Evolutionary conservation across 2,888 invertebrate genomes (phyloP), one percentile per base, ranked within the genome.

Genomic region (Zhengitettix transpicula): DNA sequence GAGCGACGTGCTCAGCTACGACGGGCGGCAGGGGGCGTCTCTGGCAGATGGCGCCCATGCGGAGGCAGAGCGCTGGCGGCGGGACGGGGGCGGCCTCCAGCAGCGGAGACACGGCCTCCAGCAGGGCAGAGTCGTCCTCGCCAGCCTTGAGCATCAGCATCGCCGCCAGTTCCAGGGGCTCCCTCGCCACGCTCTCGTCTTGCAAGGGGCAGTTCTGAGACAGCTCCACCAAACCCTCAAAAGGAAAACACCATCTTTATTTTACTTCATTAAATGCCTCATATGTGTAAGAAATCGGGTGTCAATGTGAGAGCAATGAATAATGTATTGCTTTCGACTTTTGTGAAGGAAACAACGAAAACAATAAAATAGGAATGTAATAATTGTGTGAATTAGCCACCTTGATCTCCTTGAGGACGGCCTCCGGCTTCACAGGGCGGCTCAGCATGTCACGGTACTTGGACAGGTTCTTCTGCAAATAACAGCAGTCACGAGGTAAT

Each of bases 371-470:
- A 28, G 28, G 7, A 28, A 28, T 28, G n/a, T n/a, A n/a, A 28
- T 28, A 28, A 5, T 28, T 28, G 28, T 28, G 28, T 28, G 28
- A 2, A 28, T 28, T 7, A 28, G 28, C 28, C 2, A 47, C 84
- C 78, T 86, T 87, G 64, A 89, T 75, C 73, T 89, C 87, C 69
- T 85, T 85, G 59, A 87, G 72, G 53, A 88, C 80, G 44, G 86
- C 81, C 70, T 88, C 87, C 64, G 83, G 83, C 66, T 84, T 77
- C 57, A 81, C 78, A 60, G 81, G 81, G 67, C 79, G 80, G 58
- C 81, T 81, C 65, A 88, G 75, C 64, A 85, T 76, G 68, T 83
- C 81, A 67, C 83, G 81, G 70, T 84, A 87, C 70, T 85, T 82
- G 73, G 83, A 83, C 68, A 87, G 83, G 68, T 83, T 84, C 78